Conservation (phyloP, 2,888 invertebrate species). For the Furcula furcula region DNA sequence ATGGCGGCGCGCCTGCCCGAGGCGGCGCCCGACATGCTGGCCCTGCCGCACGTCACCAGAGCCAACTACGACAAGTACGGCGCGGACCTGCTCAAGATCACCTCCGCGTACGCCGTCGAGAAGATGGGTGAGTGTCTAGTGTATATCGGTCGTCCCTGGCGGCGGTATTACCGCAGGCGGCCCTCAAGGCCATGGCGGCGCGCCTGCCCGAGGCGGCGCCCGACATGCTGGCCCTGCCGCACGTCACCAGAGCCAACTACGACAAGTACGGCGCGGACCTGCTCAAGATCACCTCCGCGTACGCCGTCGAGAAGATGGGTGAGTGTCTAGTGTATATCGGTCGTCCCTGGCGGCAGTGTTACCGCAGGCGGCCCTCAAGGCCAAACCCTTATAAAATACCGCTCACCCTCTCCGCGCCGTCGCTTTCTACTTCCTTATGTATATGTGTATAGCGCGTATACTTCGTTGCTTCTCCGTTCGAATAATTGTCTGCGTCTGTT, state of each 20-base stretch:
- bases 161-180: constrained; percentile 85
- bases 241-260: constrained; percentile 93
- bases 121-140: constrained; percentile 73
- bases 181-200: constrained; percentile 89
- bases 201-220: constrained; percentile 87
- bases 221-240: constrained; percentile 91
- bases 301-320: constrained; percentile 84
- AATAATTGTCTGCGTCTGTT: too few relatives aligned
- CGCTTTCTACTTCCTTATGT: too few relatives aligned
- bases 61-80: constrained; percentile 95
- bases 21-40: constrained; percentile 87
- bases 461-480: too few relatives aligned
- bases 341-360: constrained; percentile 84
- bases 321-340: too few relatives aligned
- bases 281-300: constrained; percentile 88
- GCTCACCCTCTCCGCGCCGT: too few relatives aligned
- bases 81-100: constrained; percentile 87
- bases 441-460: too few relatives aligned
- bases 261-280: constrained; percentile 91
- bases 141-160: constrained; percentile 83
- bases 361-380: constrained; percentile 85
- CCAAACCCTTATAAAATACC: too few relatives aligned
- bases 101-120: constrained; percentile 86
- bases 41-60: constrained; percentile 92
- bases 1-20: constrained; percentile 91